Conservation (phyloP, 2,113 vertebrate species). For the Bufo bufo region DNA sequence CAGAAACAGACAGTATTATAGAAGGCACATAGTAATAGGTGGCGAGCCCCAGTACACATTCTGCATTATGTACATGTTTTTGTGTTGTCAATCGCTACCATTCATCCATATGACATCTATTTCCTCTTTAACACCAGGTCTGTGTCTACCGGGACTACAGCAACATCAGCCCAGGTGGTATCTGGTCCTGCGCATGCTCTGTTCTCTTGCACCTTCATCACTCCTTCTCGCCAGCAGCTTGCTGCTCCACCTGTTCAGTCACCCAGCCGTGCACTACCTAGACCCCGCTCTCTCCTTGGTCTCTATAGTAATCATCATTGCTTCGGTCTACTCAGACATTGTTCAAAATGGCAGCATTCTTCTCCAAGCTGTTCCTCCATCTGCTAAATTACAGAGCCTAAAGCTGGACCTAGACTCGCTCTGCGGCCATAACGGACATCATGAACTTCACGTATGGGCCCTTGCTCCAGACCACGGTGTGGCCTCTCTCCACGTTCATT, state of each 20-base stretch:
- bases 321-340: conserved; percentile 64
- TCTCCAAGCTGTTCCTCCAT: conserved; percentile 71
- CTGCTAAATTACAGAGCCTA: conserved; percentile 64
- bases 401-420: conserved; percentile 62
- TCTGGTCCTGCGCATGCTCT: conserved; percentile 31
- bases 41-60: too few relatives aligned
- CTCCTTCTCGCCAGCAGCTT: conserved; percentile 69
- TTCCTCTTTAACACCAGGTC: background rate
- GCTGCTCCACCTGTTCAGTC: conserved; percentile 62
- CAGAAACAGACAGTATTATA: too few relatives aligned
- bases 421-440: conserved; percentile 70
- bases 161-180: conserved; percentile 17
- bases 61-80: too few relatives aligned
- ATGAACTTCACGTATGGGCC: conserved; percentile 79
- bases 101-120: background rate
- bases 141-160: background rate
- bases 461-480: conserved; percentile 64
- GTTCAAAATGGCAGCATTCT: conserved; percentile 67
- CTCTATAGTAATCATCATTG: conserved; percentile 65
- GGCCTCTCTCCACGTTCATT: conserved; percentile 76
- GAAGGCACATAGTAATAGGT: too few relatives aligned
- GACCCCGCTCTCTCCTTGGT: conserved; percentile 70
- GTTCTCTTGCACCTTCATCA: conserved; percentile 63
- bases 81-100: too few relatives aligned
- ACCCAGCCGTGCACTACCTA: conserved; percentile 67